phyloP scores from a whole-genome alignment of 2,113 vertebrate species.

The Pyxicephalus adspersus region DNA sequence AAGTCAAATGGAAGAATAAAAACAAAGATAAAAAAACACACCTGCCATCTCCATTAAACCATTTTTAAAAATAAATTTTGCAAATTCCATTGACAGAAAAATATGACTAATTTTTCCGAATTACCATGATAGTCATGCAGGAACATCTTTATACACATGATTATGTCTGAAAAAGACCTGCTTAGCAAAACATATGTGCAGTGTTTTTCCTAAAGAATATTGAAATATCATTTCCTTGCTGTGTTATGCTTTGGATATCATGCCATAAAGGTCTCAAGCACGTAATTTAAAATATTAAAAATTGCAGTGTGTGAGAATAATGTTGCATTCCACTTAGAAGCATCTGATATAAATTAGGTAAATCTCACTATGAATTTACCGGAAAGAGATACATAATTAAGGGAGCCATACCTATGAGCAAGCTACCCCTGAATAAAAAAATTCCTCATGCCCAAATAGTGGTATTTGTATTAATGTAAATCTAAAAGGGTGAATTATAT shows the following conservation, averaged over 20 bases:
- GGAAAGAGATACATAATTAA: too few species aligned
- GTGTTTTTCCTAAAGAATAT: neutral
- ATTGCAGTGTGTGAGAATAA: neutral
- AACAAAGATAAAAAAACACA: neutral
- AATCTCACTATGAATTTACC: too few species aligned
- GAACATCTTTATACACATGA: conserved; percentile 18
- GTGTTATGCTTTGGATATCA: neutral
- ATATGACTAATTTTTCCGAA: conserved; percentile 9
- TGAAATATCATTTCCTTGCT: neutral
- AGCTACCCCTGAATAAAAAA: too few species aligned
- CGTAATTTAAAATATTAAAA: neutral
- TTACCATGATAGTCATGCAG: neutral
- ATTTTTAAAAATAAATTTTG: conserved; percentile 20
- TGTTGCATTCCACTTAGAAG: neutral
- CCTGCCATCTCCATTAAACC: neutral
- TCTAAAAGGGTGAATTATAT: too few species aligned
- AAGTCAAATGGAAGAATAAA: conserved; percentile 8
- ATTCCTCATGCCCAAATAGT: too few species aligned
- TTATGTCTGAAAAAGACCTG: neutral
- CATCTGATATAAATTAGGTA: too few species aligned
- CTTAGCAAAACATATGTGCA: neutral
- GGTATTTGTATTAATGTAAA: too few species aligned
- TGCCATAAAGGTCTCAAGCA: conserved; percentile 11
- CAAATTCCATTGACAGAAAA: conserved; percentile 37
- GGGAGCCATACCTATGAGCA: too few species aligned